These are phyloP conservation scores for Eidolon helvum DNA, from an alignment of 2,113 vertebrate genomes.

Conservation along the genomic window DNA sequence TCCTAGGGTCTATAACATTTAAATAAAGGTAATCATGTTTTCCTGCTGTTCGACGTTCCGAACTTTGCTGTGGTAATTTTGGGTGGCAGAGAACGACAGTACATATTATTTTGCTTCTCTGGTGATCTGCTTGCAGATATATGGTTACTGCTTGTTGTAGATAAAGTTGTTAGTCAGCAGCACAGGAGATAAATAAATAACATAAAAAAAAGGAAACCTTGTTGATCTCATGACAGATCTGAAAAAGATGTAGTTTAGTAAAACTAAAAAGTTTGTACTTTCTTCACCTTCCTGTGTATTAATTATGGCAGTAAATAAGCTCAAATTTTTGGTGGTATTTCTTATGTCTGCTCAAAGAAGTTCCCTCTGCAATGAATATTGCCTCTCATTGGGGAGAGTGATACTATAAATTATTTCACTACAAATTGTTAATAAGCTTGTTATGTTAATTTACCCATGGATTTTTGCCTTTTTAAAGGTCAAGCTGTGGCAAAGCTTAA, in stretches of 20 bases:
- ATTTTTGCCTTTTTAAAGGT: conserved; percentile 23
- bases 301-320: neutral
- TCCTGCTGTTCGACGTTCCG: neutral
- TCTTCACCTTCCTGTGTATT: neutral
- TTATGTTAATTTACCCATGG: neutral
- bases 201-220: neutral
- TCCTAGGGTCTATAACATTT: neutral
- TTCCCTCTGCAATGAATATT: neutral
- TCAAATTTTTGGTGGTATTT: neutral
- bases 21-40: neutral
- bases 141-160: neutral
- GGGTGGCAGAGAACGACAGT: neutral
- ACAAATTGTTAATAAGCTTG: neutral
- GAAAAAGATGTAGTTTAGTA: neutral
- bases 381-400: neutral
- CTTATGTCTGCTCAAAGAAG: neutral
- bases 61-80: neutral
- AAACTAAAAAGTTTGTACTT: neutral
- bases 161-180: neutral
- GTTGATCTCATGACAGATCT: neutral
- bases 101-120: neutral
- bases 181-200: neutral
- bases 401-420: neutral
- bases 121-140: neutral
- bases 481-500: neutral